Percentiles rank a stretch among this genome's conserved stretches.
Evolutionary conservation across 2,888 invertebrate genomes (phyloP).

Genomic region (Thecophora atra): DNA sequence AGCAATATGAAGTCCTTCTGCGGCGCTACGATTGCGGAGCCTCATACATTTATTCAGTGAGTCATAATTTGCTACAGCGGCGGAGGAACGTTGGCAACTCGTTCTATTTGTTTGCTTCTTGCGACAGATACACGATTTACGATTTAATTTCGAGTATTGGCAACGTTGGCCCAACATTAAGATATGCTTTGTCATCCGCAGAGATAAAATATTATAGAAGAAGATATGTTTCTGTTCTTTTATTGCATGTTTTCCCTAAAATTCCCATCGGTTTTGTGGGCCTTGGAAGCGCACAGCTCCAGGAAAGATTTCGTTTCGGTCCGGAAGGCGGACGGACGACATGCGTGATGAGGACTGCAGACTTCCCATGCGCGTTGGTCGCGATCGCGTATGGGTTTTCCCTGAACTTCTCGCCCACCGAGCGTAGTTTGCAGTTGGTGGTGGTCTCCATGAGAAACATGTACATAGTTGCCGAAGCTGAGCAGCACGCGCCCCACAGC

Average conservation of each 20-base stretch:
- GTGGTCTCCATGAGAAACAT: constrained; percentile 98
- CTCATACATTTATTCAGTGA: constrained; percentile 40
- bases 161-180: not conserved
- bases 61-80: constrained; percentile 31
- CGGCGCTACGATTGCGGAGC: constrained; percentile 28
- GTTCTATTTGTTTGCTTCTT: not conserved
- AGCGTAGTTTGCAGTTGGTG: constrained; percentile 81
- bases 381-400: constrained; percentile 86
- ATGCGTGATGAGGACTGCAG: constrained; percentile 50
- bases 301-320: constrained; percentile 49
- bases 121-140: not conserved
- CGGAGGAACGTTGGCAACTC: not conserved
- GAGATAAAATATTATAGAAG: no score
- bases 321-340: constrained; percentile 48
- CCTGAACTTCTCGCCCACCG: constrained; percentile 83
- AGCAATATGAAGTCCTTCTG: constrained; percentile 12
- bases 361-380: constrained; percentile 68
- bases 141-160: not conserved
- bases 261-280: constrained; percentile 21
- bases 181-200: no score
- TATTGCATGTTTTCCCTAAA: constrained; percentile 12
- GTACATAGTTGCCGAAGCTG: constrained; percentile 78
- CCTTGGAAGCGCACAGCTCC: constrained; percentile 52
- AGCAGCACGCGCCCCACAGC: constrained; percentile 83
- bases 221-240: no score